Conservation (phyloP, 2,113 vertebrate species). For the Muscicapa adusta region DNA sequence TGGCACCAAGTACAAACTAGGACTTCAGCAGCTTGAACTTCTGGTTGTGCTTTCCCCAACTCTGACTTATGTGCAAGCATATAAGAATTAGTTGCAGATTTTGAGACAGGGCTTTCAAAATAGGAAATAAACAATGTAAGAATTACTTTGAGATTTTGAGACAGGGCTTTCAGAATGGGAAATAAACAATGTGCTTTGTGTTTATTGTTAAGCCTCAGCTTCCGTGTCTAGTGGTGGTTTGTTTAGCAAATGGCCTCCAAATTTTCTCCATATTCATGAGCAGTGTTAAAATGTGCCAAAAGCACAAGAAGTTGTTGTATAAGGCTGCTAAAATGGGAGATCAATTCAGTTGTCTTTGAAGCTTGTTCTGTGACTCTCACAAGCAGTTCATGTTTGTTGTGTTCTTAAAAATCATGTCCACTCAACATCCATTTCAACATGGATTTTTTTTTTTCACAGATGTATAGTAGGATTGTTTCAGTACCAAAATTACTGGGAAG, state of each 20-base stretch:
- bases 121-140: background rate
- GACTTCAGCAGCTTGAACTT: background rate
- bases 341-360: background rate
- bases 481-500: background rate
- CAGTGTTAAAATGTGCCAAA: background rate
- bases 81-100: background rate
- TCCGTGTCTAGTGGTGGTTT: accelerated
- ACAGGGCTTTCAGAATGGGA: background rate
- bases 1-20: background rate
- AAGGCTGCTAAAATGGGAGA: background rate
- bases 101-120: background rate
- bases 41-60: background rate
- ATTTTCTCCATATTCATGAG: background rate
- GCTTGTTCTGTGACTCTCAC: background rate
- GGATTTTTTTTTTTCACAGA: background rate
- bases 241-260: background rate
- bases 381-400: accelerated
- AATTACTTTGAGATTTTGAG: background rate
- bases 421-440: background rate
- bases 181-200: background rate
- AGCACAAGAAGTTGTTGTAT: background rate
- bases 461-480: background rate
- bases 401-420: background rate
- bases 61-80: accelerated
- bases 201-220: background rate